Percentiles rank a stretch among this genome's conserved stretches.
Evolutionary conservation across 2,797 vertebrate genomes (phyloP).

Genomic region (Austrolebias charrua): DNA sequence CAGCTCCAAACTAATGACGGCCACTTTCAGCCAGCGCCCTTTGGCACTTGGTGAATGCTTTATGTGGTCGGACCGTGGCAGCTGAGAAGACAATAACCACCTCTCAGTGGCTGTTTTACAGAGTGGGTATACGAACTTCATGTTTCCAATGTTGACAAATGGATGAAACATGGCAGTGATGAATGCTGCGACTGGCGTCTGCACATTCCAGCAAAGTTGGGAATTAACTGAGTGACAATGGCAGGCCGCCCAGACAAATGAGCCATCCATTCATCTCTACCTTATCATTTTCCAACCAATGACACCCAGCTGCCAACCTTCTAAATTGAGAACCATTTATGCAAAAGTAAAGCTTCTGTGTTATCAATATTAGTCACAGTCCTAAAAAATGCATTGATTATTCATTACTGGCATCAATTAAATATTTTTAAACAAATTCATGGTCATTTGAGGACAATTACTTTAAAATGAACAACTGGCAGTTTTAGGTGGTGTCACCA

Average conservation of each 20-base stretch:
- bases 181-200: constrained; percentile 37
- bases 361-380: constrained; percentile 44
- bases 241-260: constrained; percentile 48
- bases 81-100: constrained; percentile 57
- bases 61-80: constrained; percentile 27
- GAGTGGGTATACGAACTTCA: constrained; percentile 36
- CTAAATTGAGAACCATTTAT: constrained; percentile 41
- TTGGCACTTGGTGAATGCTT: constrained; percentile 64
- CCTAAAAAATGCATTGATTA: constrained; percentile 32
- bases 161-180: constrained; percentile 43
- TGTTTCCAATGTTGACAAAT: constrained; percentile 60
- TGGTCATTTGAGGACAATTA: constrained; percentile 25
- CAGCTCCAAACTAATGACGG: constrained; percentile 58
- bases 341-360: constrained; percentile 52
- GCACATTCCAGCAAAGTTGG: constrained; percentile 50
- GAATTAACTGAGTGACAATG: constrained; percentile 55
- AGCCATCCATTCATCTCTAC: constrained; percentile 36
- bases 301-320: constrained; percentile 21
- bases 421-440: constrained; percentile 18
- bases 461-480: constrained; percentile 39
- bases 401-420: constrained; percentile 31
- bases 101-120: constrained; percentile 38
- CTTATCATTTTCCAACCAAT: constrained; percentile 40
- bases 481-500: constrained; percentile 27
- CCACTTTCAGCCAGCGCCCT: constrained; percentile 52